phyloP scores from a whole-genome alignment of 2,113 vertebrate species.

The Hemibagrus wyckioides region DNA sequence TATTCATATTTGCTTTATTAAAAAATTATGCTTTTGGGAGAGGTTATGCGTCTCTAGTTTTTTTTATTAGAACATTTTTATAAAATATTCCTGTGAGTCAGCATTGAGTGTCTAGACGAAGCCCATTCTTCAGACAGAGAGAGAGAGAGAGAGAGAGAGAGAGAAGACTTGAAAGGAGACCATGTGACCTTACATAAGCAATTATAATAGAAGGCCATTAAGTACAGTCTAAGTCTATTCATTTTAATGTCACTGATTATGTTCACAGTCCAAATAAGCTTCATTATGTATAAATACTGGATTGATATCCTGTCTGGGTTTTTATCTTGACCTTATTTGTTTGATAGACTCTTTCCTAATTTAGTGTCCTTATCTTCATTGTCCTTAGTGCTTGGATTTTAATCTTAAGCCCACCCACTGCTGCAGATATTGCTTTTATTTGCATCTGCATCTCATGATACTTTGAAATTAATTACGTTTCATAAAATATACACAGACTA shows the following conservation, averaged over 20 bases:
- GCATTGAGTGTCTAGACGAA: neutral
- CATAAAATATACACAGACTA: neutral
- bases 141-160: neutral
- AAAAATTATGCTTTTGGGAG: neutral
- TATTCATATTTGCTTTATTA: conserved; percentile 2
- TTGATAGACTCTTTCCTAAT: neutral
- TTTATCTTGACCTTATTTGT: conserved; percentile 1
- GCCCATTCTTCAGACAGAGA: neutral
- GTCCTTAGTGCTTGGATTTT: neutral
- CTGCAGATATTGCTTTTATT: neutral
- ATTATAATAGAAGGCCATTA: conserved; percentile 9
- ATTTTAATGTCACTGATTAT: neutral
- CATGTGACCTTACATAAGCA: neutral
- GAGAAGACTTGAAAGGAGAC: neutral
- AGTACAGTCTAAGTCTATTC: conserved; percentile 12
- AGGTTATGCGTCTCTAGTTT: neutral
- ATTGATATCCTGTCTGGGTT: neutral
- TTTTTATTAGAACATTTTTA: conserved; percentile 1
- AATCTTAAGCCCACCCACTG: neutral
- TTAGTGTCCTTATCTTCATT: neutral
- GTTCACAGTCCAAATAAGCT: neutral
- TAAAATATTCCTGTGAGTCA: neutral
- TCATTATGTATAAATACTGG: neutral
- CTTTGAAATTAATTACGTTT: neutral
- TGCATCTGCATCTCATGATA: neutral